Conservation (phyloP, 1,140 invertebrate genomes). For the Rhagoletis pomonella region DNA sequence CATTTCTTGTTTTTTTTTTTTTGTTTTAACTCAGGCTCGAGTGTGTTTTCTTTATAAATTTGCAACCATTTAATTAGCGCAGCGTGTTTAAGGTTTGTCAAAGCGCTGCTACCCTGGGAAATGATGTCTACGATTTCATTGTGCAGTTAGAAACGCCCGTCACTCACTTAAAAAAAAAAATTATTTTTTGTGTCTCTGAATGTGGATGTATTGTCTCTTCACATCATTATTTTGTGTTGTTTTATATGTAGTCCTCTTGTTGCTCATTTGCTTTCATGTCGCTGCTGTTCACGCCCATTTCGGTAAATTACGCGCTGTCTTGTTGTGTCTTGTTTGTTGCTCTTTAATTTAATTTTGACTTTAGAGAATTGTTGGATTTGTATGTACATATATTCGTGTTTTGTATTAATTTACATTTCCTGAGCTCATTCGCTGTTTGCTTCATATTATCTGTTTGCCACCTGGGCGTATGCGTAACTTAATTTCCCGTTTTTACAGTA, state of each 20-base stretch:
- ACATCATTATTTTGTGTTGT: background rate
- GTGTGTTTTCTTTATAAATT: constrained; percentile 15
- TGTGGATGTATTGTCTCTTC: background rate
- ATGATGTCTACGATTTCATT: background rate
- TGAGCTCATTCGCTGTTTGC: no score
- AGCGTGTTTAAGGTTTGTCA: background rate
- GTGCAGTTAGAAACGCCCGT: background rate
- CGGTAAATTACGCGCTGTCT: constrained; percentile 5
- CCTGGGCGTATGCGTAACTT: no score
- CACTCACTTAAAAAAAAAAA: no score
- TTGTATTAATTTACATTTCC: no score
- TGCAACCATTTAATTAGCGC: constrained; percentile 23
- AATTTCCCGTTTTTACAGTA: no score
- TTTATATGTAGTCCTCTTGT: background rate
- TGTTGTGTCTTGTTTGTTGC: background rate
- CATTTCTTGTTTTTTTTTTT: background rate
- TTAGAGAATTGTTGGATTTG: background rate
- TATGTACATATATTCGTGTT: no score
- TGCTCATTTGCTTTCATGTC: constrained; percentile 14
- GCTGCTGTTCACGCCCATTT: constrained; percentile 2
- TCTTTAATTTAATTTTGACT: constrained; percentile 36
- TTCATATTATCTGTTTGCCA: no score
- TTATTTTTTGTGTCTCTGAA: background rate
- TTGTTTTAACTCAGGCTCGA: background rate
- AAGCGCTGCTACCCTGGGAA: background rate